phyloP scores from a whole-genome alignment of 1,140 invertebrate genomes.

The Drosophila mojavensis region DNA sequence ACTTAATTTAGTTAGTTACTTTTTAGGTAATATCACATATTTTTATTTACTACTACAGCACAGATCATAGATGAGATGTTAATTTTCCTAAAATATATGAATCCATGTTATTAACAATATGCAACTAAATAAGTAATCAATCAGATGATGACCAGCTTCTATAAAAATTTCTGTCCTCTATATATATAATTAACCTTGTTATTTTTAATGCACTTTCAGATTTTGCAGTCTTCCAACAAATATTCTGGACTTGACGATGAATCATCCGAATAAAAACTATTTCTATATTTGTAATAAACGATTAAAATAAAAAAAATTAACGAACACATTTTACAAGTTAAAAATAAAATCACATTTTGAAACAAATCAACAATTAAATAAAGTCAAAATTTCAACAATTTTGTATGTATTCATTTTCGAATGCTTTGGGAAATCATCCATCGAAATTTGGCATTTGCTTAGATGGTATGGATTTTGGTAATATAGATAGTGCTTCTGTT shows the following conservation, averaged over 20 bases:
- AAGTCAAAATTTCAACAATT: neutral
- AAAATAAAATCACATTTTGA: constrained; percentile 42
- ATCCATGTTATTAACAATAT: too few relatives aligned
- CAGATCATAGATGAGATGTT: too few relatives aligned
- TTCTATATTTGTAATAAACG: constrained; percentile 65
- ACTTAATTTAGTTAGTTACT: too few relatives aligned
- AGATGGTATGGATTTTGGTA: too few relatives aligned
- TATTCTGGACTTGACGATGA: constrained; percentile 79
- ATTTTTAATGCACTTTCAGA: constrained; percentile 50
- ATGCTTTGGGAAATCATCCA: too few relatives aligned
- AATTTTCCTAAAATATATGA: too few relatives aligned
- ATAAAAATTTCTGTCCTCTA: neutral
- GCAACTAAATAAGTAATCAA: too few relatives aligned
- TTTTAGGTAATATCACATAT: too few relatives aligned
- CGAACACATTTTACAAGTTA: constrained; percentile 49
- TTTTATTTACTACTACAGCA: too few relatives aligned
- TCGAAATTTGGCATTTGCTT: too few relatives aligned
- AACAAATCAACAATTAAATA: constrained; percentile 20
- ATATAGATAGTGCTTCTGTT: too few relatives aligned
- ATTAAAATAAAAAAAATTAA: constrained; percentile 62
- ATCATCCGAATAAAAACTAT: constrained; percentile 68
- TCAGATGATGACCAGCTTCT: too few relatives aligned
- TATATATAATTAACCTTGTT: neutral
- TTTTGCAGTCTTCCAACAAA: constrained; percentile 72
- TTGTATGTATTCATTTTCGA: neutral